A percentile compares a stretch with the other conserved stretches of the same genome.
phyloP scores from a whole-genome alignment of 2,113 vertebrate species.

The Hippocampus zosterae region DNA sequence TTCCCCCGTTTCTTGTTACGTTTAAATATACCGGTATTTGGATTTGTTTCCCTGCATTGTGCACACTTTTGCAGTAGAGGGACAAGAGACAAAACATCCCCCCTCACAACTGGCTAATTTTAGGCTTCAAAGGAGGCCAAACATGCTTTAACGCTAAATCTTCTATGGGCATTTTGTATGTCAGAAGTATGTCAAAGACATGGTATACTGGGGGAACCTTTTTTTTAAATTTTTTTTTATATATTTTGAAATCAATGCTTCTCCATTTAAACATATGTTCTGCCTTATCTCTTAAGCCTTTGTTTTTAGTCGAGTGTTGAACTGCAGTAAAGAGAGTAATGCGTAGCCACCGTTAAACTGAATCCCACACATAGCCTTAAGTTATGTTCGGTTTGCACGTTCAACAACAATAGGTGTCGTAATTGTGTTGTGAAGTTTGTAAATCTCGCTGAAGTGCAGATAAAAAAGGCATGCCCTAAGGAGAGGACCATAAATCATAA shows the following conservation, averaged over 20 bases:
- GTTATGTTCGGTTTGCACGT: slow-evolving; percentile 27
- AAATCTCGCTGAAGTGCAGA: slow-evolving; percentile 52
- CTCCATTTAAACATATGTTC: neutral
- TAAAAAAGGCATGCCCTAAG: slow-evolving; percentile 38
- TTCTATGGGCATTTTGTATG: neutral
- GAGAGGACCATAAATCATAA: slow-evolving; percentile 59
- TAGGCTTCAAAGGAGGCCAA: too few species aligned
- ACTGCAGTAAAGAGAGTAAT: neutral
- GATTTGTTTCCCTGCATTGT: too few species aligned
- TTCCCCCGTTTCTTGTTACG: too few species aligned
- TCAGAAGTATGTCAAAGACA: neutral
- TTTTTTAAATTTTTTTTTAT: too few species aligned
- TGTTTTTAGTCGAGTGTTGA: slow-evolving; percentile 1
- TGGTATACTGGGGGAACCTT: neutral
- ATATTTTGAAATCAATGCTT: neutral
- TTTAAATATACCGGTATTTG: too few species aligned
- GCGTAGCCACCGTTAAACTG: slow-evolving; percentile 15
- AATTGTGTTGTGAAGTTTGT: slow-evolving; percentile 60
- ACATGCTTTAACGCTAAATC: neutral
- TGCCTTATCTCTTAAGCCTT: neutral
- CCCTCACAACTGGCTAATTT: too few species aligned
- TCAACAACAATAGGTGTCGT: slow-evolving; percentile 52
- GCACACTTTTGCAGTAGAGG: too few species aligned
- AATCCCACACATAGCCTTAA: slow-evolving; percentile 25
- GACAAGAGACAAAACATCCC: too few species aligned